Conservation (phyloP, 2,888 invertebrate genomes). For the Amphipyra berbera region DNA sequence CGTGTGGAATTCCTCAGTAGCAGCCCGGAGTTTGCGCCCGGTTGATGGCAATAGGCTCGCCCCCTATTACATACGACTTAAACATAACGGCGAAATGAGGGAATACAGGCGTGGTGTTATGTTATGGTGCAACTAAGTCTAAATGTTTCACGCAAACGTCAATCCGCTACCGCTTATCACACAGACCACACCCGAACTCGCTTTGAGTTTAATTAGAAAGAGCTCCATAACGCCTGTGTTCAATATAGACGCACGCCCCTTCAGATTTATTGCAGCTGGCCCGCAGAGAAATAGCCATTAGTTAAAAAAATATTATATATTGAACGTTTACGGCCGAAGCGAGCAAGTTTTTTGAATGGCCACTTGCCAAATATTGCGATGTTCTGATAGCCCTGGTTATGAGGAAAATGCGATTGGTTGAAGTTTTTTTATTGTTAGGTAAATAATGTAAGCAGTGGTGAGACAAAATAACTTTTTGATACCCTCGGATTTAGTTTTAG, state of each 20-base stretch:
- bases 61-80: no score
- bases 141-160: no score
- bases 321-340: constrained; percentile 57
- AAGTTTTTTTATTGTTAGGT: constrained; percentile 10
- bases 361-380: constrained; percentile 55
- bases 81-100: no score
- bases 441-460: constrained; percentile 12
- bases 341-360: constrained; percentile 45
- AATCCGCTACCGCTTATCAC: constrained; percentile 32
- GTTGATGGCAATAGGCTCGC: no score
- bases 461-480: background rate
- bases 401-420: constrained; percentile 12
- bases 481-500: background rate
- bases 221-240: constrained; percentile 85
- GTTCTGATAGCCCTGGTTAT: constrained; percentile 27
- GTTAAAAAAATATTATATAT: constrained; percentile 87
- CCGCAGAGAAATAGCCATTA: constrained; percentile 88
- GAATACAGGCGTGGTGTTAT: no score
- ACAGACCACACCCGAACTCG: constrained; percentile 60
- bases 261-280: constrained; percentile 85
- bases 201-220: constrained; percentile 87
- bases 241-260: constrained; percentile 85
- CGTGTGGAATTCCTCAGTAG: no score
- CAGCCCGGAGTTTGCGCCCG: no score
- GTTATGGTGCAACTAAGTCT: no score